Evolutionary conservation across 2,888 invertebrate species (phyloP), one percentile per base, ranked within the genome.

Genomic region (Dichetophora obliterata): DNA sequence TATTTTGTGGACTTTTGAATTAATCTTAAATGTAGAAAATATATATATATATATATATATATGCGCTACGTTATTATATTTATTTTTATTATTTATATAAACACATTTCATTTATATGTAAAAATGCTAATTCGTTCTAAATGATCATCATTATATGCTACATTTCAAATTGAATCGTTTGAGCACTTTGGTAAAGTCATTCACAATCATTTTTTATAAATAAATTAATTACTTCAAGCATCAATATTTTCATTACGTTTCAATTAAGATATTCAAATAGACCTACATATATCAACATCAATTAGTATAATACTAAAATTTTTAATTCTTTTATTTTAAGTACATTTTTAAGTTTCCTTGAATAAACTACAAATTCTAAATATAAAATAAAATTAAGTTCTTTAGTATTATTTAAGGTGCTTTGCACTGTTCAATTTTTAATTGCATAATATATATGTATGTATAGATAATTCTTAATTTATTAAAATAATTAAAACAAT

Each of bases 151-250:
- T 73, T 61, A 27, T 73, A 61, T 34, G 37, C 59, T 71, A 73
- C 31, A 19, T 31, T 24, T 73, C 50, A 72, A 59, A 73, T 73
- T 48, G 34, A 65, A 61, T 71, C 22, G 61, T 80, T 85, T 85
- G 85, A 84, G 85, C 85, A 85, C 85, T 85, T 85, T 85, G 85
- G 82, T 85, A 82, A 72, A 68, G 22, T 68, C 43, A 43, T 43
- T 43, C 43, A 11, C 43, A 43, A 11, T 43, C 1, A 68, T 68
- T 68, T 82, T 79, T 73, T 78, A 73, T 54, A 80, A 76, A 82
- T 80, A 82, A 22, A 80, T 83, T 80, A 78, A 79, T 65, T 48
- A 22, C 9, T 54, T 75, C 16, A 52, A 27, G 27, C 9, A 74
- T 80, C 57, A 70, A 75, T 80, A 82, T 79, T 77, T 80, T 50